phyloP scores from a whole-genome alignment of 2,113 vertebrate genomes.

The Heliornis fulica region DNA sequence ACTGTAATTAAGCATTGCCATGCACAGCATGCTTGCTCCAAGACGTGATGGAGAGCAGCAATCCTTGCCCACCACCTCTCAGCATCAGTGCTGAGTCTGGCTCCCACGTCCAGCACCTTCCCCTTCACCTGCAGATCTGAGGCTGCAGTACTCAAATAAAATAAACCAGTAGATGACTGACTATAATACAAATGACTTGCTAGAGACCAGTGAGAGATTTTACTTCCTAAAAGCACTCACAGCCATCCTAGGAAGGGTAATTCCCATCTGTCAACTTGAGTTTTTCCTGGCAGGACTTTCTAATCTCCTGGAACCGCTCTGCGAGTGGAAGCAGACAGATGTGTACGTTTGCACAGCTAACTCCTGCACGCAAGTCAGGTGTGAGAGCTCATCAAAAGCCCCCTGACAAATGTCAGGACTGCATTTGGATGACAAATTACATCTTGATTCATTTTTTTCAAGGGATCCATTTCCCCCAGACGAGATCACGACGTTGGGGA shows the following conservation, averaged over 20 bases:
- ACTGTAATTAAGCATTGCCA: neutral
- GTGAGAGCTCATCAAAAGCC: constrained; percentile 9
- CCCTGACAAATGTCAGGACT: neutral
- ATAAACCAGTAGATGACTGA: neutral
- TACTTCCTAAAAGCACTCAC: constrained; percentile 46
- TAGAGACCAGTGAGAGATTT: constrained; percentile 1
- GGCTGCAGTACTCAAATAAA: neutral
- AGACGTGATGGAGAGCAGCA: neutral
- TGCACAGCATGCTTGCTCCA: accelerated
- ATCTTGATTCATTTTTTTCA: neutral
- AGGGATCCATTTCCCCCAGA: neutral
- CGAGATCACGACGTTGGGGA: neutral
- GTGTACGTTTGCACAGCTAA: neutral
- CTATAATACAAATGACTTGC: constrained; percentile 24
- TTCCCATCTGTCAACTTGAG: constrained; percentile 60
- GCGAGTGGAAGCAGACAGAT: neutral
- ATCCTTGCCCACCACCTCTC: neutral
- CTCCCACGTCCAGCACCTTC: accelerated
- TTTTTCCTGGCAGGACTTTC: constrained; percentile 51
- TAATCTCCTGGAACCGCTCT: constrained; percentile 10
- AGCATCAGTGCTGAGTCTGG: neutral
- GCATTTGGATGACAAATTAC: neutral
- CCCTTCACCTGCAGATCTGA: neutral
- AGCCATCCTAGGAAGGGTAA: constrained; percentile 54
- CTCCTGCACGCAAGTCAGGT: constrained; percentile 3